Evolutionary conservation across 2,797 vertebrate genomes (phyloP).

Genomic region (Echiichthys vipera): DNA sequence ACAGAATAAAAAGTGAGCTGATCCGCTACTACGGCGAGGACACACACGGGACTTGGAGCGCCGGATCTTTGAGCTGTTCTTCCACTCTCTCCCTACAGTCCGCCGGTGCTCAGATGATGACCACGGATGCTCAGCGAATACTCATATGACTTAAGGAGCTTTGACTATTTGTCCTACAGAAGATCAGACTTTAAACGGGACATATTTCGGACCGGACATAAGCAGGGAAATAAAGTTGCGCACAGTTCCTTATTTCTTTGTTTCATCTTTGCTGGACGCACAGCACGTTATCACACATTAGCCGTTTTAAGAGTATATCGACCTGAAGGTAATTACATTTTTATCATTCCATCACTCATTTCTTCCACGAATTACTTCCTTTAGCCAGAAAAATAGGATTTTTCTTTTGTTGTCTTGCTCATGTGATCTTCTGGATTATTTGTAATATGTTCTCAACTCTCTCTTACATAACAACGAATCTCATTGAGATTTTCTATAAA

Average conservation of each 20-base stretch:
- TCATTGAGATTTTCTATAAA: not conserved
- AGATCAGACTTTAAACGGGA: slow-evolving; percentile 45
- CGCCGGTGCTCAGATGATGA: slow-evolving; percentile 69
- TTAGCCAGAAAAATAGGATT: not conserved
- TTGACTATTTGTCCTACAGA: slow-evolving; percentile 40
- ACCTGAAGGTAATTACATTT: slow-evolving; percentile 43
- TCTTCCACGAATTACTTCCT: not conserved
- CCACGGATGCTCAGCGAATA: slow-evolving; percentile 67
- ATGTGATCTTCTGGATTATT: not conserved
- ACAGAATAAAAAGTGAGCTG: slow-evolving; percentile 83
- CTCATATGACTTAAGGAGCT: slow-evolving; percentile 71
- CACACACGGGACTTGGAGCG: slow-evolving; percentile 68
- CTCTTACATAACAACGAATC: not conserved
- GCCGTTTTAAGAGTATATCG: not conserved
- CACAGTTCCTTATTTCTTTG: slow-evolving; percentile 18
- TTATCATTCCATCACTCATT: not conserved
- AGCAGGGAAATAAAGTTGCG: slow-evolving; percentile 31
- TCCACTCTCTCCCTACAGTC: slow-evolving; percentile 70
- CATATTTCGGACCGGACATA: slow-evolving; percentile 42
- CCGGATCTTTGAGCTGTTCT: slow-evolving; percentile 63
- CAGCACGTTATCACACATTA: not conserved
- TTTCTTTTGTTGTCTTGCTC: not conserved
- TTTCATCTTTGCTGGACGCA: slow-evolving; percentile 26
- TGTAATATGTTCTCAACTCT: not conserved
- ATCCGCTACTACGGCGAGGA: slow-evolving; percentile 54